These are phyloP conservation scores for Buphagus erythrorhynchus DNA, from an alignment of 2,797 vertebrate genomes.

Conservation along the genomic window DNA sequence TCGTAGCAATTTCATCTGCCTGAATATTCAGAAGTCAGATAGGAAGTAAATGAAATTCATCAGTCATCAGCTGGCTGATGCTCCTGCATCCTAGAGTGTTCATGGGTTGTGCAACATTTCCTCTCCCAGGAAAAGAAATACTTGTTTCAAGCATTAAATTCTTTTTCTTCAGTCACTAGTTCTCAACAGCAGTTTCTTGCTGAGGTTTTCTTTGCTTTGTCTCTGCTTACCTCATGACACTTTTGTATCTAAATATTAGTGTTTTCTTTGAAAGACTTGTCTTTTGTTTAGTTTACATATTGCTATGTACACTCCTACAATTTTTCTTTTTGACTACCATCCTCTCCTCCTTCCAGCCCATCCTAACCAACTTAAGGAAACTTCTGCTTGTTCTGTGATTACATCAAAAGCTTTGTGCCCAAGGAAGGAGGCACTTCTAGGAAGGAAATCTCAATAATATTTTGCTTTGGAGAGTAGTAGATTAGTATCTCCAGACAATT, in stretches of 20 bases:
- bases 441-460: neutral
- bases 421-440: neutral
- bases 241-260: neutral
- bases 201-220: slow-evolving; percentile 22
- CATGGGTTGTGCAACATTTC: neutral
- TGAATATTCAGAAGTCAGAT: slow-evolving; percentile 1
- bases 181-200: neutral
- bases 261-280: neutral
- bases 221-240: neutral
- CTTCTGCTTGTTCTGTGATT: neutral
- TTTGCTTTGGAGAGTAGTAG: slow-evolving; percentile 16
- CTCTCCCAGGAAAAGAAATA: neutral
- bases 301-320: neutral
- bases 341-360: neutral
- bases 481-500: neutral
- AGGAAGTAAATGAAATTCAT: slow-evolving; percentile 27
- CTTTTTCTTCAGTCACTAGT: neutral
- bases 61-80: slow-evolving; percentile 22
- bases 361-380: neutral
- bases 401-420: neutral
- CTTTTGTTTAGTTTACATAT: neutral
- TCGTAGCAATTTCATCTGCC: neutral
- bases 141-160: neutral
- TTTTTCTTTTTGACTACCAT: neutral
- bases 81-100: neutral